These are phyloP conservation scores for Oenanthe melanoleuca DNA, from an alignment of 2,113 vertebrate species.

Conservation along the genomic window DNA sequence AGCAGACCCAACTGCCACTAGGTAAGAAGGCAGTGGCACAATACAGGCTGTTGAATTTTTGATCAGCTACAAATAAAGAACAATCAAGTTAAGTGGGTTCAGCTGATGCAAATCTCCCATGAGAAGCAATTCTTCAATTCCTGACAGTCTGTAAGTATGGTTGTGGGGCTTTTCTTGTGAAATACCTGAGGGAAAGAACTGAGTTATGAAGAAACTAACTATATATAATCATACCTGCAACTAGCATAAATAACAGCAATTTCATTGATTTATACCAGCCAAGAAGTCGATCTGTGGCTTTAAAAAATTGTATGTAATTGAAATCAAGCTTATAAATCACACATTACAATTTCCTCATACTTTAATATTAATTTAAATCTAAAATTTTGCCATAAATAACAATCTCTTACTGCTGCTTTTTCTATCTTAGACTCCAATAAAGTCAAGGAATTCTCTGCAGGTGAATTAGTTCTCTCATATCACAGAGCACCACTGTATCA, in stretches of 20 bases:
- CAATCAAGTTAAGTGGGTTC: neutral
- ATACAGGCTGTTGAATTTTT: neutral
- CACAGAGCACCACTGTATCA: neutral
- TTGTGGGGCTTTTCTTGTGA: neutral
- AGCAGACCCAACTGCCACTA: neutral
- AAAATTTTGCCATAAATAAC: slow-evolving; percentile 1
- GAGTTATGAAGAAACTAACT: neutral
- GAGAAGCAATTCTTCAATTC: neutral
- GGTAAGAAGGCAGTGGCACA: neutral
- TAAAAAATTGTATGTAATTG: neutral
- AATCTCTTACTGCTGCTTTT: neutral
- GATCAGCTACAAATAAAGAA: neutral
- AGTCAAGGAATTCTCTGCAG: neutral
- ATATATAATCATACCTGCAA: neutral
- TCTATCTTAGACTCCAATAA: neutral
- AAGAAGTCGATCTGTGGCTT: neutral
- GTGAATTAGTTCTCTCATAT: neutral
- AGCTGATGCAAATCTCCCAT: neutral
- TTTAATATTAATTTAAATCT: slow-evolving; percentile 21
- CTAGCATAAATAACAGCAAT: neutral
- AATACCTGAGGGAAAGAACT: neutral
- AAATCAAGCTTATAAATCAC: slow-evolving; percentile 14
- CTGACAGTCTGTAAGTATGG: neutral
- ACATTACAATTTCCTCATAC: neutral
- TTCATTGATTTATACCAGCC: neutral